Evolutionary conservation across 2,888 invertebrate genomes (phyloP).

Genomic region (Pseudoips prasinana): DNA sequence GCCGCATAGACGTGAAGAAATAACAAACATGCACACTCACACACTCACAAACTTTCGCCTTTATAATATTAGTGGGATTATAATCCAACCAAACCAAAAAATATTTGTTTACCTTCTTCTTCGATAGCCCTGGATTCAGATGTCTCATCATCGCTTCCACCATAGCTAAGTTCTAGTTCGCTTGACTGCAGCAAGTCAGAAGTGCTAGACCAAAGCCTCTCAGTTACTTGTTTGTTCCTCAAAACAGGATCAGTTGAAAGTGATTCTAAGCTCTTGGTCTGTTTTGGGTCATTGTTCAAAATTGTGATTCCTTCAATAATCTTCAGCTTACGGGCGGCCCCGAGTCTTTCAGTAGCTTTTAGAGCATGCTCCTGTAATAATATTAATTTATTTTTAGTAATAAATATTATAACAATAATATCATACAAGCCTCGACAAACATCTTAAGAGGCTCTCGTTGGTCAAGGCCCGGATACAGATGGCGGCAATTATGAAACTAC

Average conservation of each 20-base stretch:
- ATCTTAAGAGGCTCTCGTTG: no score
- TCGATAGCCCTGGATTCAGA: conserved; percentile 57
- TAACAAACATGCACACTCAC: no score
- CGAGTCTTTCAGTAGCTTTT: conserved; percentile 59
- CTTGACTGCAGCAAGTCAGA: conserved; percentile 56
- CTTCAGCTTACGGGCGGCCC: conserved; percentile 56
- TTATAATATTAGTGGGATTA: no score
- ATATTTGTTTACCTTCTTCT: conserved; percentile 56
- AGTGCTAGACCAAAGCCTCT: conserved; percentile 61
- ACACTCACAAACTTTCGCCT: no score
- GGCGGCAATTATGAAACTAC: no score
- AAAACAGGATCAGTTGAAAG: conserved; percentile 54
- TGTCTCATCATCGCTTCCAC: conserved; percentile 49
- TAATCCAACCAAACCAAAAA: no score
- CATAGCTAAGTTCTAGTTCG: conserved; percentile 64
- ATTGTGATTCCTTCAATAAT: conserved; percentile 63
- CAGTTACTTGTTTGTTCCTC: conserved; percentile 57
- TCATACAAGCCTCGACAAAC: no score
- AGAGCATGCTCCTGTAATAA: conserved; percentile 63
- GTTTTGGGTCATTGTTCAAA: conserved; percentile 58
- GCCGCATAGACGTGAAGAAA: no score
- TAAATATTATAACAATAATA: no score
- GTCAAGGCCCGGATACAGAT: no score
- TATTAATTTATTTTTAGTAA: not conserved
- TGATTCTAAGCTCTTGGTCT: conserved; percentile 57